A percentile compares a stretch with the other conserved stretches of the same genome.
These are phyloP conservation scores for Mylabris sibirica DNA, from an alignment of 2,888 invertebrate species.

Conservation along the genomic window DNA sequence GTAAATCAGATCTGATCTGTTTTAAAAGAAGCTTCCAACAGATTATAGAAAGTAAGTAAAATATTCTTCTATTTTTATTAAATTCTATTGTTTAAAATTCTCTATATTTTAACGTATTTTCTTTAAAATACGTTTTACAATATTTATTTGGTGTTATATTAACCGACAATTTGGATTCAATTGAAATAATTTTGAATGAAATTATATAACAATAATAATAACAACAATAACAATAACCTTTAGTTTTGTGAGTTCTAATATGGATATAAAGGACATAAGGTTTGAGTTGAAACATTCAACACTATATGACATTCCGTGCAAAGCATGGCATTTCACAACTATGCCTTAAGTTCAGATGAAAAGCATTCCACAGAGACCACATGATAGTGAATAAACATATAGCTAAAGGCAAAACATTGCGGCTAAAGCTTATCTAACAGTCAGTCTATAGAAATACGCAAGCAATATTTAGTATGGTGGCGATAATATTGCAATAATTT, in stretches of 20 bases:
- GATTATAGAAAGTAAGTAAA: constrained; percentile 31
- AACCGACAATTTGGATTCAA: not conserved
- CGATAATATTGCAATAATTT: constrained; percentile 12
- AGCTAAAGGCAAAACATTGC: constrained; percentile 55
- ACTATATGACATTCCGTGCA: constrained; percentile 60
- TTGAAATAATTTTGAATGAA: not conserved
- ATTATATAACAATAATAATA: not conserved
- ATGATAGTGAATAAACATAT: constrained; percentile 60
- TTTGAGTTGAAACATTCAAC: constrained; percentile 49
- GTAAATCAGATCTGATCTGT: constrained; percentile 21
- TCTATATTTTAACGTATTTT: not conserved
- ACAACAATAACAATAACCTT: not conserved
- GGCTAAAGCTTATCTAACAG: constrained; percentile 48
- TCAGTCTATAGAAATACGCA: constrained; percentile 35
- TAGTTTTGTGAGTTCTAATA: constrained; percentile 27
- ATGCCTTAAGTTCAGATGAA: constrained; percentile 62
- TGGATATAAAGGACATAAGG: constrained; percentile 40
- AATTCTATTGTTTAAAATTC: not conserved
- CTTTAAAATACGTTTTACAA: not conserved
- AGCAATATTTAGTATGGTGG: constrained; percentile 24
- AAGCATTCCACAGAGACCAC: constrained; percentile 60
- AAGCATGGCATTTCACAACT: constrained; percentile 60
- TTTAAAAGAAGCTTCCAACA: constrained; percentile 21
- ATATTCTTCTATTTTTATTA: constrained; percentile 19
- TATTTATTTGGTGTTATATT: not conserved